Evolutionary conservation across 2,113 vertebrate species (phyloP), one percentile per base, ranked within the genome.

Genomic region (Caretta caretta): DNA sequence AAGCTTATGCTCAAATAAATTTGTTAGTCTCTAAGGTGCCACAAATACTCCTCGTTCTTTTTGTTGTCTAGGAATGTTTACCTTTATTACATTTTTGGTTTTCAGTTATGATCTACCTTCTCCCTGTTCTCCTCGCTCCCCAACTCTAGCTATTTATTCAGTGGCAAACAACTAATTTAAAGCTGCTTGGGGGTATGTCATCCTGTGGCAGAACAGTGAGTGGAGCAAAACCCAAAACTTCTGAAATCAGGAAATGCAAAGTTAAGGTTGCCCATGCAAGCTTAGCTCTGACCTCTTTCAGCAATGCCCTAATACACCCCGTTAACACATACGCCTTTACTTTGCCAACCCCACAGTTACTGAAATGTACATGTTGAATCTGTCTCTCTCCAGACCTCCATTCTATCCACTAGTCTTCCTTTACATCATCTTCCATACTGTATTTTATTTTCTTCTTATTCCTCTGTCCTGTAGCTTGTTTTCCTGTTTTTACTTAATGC

Each of bases 21-120:
- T 42, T 42, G 42, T 42, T 42, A 42, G 42, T 42, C 42, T 42
- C 42, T 42, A 42, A 42, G 42, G 42, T 5, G 42, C 42, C 42
- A 42, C 42, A 42, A 42, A 5, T 42, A 42, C 42, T 42, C 42
- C 42, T 42, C 42, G 42, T 42, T 42, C 42, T 42, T 42, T 42
- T 42, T 42, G 14, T 35, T 53, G 1, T 6, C 25, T 2, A 1
- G 6, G 82, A 27, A 2, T 10, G 1, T 5, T 3, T 1, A 4
- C 1, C 2, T 80, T 50, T 50, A 80, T 1, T 1, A 6, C 20
- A 1, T 1, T 51, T 53, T 3, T 49, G 20, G 17, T 53, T 81
- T 81, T 54, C 3, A 24, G 7, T 4, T 20, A 2, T 22, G 19
- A 56, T 3, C 48, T 80, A 46, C 10, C 65, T 20, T n/a, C 42